Percentiles rank a stretch among this genome's conserved stretches.
Evolutionary conservation across 2,797 vertebrate genomes (phyloP).

Genomic region (Megaceryle alcyon): DNA sequence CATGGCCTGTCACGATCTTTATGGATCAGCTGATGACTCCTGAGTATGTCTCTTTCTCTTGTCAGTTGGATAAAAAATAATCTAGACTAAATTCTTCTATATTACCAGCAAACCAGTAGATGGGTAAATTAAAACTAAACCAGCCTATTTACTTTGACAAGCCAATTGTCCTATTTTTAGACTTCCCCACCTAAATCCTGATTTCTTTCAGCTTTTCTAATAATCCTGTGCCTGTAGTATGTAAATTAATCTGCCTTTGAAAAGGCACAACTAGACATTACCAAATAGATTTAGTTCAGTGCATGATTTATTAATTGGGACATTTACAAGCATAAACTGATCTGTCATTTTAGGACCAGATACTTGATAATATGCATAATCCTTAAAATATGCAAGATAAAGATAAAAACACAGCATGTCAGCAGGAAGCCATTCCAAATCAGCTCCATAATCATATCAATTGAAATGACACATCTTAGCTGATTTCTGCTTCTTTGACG

Average conservation of each 20-base stretch:
- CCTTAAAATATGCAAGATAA: constrained; percentile 16
- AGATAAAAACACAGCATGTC: neutral
- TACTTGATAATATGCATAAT: neutral
- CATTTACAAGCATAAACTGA: neutral
- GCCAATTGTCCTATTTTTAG: neutral
- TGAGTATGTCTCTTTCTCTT: neutral
- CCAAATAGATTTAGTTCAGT: neutral
- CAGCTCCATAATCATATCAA: neutral
- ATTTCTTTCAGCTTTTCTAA: neutral
- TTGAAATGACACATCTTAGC: neutral
- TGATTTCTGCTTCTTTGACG: neutral
- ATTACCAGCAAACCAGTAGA: neutral
- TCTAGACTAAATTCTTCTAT: neutral
- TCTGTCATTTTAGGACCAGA: neutral
- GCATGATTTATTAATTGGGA: neutral
- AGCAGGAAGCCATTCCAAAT: neutral
- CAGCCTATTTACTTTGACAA: neutral
- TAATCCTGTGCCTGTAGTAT: neutral
- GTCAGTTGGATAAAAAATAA: neutral
- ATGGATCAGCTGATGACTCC: neutral
- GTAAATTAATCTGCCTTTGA: constrained; percentile 15
- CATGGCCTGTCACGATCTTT: neutral
- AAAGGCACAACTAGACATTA: neutral
- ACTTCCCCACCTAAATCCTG: neutral
- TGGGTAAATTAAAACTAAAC: neutral